phyloP scores from a whole-genome alignment of 2,797 vertebrate genomes.

The Microctenopoma lineatum region DNA sequence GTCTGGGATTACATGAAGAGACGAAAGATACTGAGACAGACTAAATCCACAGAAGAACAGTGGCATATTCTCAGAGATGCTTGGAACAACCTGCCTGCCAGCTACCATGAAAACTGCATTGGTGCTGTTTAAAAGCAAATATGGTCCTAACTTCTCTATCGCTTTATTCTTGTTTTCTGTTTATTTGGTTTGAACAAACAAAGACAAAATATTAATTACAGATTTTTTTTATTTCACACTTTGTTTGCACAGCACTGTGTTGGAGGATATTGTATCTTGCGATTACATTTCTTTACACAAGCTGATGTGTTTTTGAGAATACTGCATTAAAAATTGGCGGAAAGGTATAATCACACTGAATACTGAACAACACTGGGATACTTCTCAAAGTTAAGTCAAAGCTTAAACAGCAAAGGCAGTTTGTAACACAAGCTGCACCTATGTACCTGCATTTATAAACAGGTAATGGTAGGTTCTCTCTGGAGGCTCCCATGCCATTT shows the following conservation, averaged over 20 bases:
- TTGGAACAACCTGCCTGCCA: not conserved
- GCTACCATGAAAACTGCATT: not conserved
- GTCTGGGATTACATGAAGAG: not conserved
- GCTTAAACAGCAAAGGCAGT: too few species aligned
- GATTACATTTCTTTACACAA: not conserved
- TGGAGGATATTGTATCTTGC: not conserved
- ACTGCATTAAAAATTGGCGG: not conserved
- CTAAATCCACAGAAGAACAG: not conserved
- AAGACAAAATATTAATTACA: not conserved
- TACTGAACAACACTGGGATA: too few species aligned
- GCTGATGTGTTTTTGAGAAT: not conserved
- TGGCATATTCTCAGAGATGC: not conserved
- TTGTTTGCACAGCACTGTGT: not conserved
- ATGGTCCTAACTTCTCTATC: not conserved
- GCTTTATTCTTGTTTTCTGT: not conserved
- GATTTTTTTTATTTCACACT: too few species aligned
- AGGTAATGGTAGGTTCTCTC: slow-evolving; percentile 25
- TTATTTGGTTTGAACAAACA: not conserved
- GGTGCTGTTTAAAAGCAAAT: not conserved
- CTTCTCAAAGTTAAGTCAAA: too few species aligned
- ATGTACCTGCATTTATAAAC: slow-evolving; percentile 43
- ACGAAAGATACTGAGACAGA: not conserved
- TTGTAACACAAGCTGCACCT: too few species aligned
- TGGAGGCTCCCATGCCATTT: slow-evolving; percentile 55
- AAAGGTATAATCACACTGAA: not conserved